Base-by-base conservation (phyloP, 2,797 vertebrate species). In the Anas flavirostris region DNA sequence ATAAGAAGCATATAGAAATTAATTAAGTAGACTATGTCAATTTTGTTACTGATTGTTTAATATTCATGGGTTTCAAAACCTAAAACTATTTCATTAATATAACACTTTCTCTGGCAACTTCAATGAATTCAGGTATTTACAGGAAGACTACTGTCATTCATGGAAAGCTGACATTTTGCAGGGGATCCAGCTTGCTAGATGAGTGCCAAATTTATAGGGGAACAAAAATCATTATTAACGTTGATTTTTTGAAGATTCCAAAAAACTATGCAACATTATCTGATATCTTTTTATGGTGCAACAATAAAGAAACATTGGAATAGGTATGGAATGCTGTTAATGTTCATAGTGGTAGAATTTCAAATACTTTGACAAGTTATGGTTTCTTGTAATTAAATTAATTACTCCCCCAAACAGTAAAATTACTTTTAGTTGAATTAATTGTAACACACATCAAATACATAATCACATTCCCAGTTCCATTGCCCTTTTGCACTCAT, bases 381-480 rank as follows among this genome's bases (percentile, higher is more conserved):
- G 7, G 13, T 93, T 94, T 62, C n/a, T 75, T 58, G 19, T 64
- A 91, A 72, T 92, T 83, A 75, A 93, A 82, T 88, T 62, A 78
- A 66, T 86, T 90, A 35, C 55, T 88, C 83, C 16, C 35, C 16
- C 16, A 86, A 91, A 63, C 15, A 63, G 9, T 69, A 68, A 80
- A 91, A 81, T 72, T 78, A 44, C 39, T 88, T 93, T 69, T 12
- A 85, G 87, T 90, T 66, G 17, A 8, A 59, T 91, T 83, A 8
- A 76, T 78, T 84, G 23, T 76, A 70, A 16, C 25, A 63, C 6
- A 44, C 4, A 53, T 69, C 26, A 94, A 86, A 93, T 82, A 70
- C 70, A 63, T 81, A 62, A 81, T 46, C n/a, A 60, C 44, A 44
- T 31, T 90, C 16, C 23, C 16, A 83, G 31, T 73, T 66, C 21